Percentiles rank a stretch among this genome's conserved stretches.
Evolutionary conservation across 2,113 vertebrate genomes (phyloP).

Genomic region (Deroptyus accipitrinus): DNA sequence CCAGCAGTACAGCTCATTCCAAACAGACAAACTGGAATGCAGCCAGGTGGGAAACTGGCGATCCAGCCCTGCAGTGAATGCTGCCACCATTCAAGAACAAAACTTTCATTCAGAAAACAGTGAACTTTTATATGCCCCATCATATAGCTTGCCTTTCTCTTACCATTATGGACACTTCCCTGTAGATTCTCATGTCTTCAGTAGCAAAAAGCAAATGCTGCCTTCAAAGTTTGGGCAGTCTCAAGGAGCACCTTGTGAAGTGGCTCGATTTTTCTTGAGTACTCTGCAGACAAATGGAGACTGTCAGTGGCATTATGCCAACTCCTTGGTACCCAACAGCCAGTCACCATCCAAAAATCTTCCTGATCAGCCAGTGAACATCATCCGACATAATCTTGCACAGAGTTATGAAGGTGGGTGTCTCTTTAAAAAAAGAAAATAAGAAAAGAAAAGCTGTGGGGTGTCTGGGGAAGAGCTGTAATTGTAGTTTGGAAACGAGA

Average conservation of each 20-base stretch:
- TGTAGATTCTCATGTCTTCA: constrained; percentile 75
- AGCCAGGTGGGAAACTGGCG: constrained; percentile 79
- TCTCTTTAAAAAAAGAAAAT: not conserved
- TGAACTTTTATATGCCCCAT: constrained; percentile 75
- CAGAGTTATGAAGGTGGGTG: constrained; percentile 83
- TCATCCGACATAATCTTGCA: constrained; percentile 70
- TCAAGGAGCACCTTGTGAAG: constrained; percentile 77
- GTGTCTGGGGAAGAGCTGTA: not conserved
- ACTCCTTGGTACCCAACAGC: constrained; percentile 71
- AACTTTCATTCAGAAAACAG: constrained; percentile 75
- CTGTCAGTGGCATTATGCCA: constrained; percentile 82
- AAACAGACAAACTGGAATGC: constrained; percentile 79
- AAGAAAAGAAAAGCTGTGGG: not conserved
- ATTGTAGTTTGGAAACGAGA: not conserved
- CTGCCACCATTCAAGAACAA: constrained; percentile 74
- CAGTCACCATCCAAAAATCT: constrained; percentile 68
- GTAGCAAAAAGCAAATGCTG: constrained; percentile 76
- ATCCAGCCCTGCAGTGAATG: constrained; percentile 71
- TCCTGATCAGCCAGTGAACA: constrained; percentile 63
- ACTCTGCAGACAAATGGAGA: constrained; percentile 78
- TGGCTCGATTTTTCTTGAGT: constrained; percentile 80
- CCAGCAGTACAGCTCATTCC: constrained; percentile 78
- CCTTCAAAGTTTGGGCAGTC: constrained; percentile 74
- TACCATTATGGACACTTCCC: constrained; percentile 82
- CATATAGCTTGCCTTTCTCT: constrained; percentile 81